These are phyloP conservation scores for Notospermus geniculatus DNA, from an alignment of 1,140 invertebrate genomes.

Conservation along the genomic window DNA sequence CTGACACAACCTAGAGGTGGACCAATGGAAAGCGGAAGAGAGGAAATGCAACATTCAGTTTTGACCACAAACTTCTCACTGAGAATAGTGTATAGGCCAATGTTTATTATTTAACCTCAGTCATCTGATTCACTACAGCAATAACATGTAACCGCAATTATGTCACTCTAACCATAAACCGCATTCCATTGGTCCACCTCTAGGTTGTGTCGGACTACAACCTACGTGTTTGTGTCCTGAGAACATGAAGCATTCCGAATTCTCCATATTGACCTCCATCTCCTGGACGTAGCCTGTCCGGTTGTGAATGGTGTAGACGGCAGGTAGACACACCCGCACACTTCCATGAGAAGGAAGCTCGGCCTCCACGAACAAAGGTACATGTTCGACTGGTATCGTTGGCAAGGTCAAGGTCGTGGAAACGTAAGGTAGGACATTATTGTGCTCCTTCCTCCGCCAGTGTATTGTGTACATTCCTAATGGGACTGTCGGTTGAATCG, in stretches of 20 bases:
- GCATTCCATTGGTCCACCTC: too few species aligned
- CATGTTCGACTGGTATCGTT: slow-evolving; percentile 60
- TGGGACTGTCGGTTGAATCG: slow-evolving; percentile 35
- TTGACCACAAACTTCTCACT: too few species aligned
- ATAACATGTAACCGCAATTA: too few species aligned
- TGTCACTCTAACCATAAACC: too few species aligned
- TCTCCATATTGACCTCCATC: slow-evolving; percentile 73
- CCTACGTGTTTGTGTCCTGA: slow-evolving; percentile 81
- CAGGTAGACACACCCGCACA: slow-evolving; percentile 62
- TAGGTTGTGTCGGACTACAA: too few species aligned
- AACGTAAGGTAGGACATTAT: slow-evolving; percentile 41
- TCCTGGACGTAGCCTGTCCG: slow-evolving; percentile 70
- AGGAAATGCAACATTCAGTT: too few species aligned
- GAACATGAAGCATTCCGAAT: slow-evolving; percentile 85
- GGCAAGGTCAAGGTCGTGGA: slow-evolving; percentile 54
- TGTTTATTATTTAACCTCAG: too few species aligned
- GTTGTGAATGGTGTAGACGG: slow-evolving; percentile 73
- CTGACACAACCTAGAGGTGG: too few species aligned
- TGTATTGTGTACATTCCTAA: slow-evolving; percentile 72
- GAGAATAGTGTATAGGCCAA: too few species aligned
- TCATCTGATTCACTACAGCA: too few species aligned
- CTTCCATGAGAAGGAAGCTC: slow-evolving; percentile 72
- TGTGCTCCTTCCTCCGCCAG: slow-evolving; percentile 64
- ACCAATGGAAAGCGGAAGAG: too few species aligned
- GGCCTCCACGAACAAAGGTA: slow-evolving; percentile 71